A percentile compares a stretch with the other conserved stretches of the same genome.
These are phyloP conservation scores for Thumatha senex DNA, from an alignment of 2,888 invertebrate genomes.

Conservation along the genomic window DNA sequence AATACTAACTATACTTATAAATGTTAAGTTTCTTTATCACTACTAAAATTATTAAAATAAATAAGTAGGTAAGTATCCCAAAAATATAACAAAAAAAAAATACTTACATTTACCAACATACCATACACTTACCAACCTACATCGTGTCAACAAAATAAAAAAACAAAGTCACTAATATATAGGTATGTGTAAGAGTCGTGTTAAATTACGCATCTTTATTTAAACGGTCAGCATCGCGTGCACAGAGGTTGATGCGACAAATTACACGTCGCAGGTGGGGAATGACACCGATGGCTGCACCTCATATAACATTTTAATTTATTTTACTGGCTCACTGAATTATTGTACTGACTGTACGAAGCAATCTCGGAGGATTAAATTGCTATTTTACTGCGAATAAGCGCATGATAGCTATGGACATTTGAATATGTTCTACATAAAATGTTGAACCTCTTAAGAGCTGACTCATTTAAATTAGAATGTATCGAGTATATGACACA, in stretches of 20 bases:
- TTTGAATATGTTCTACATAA: conserved; percentile 8
- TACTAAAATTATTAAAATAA: no score
- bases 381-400: conserved; percentile 31
- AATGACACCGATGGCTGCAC: conserved; percentile 30
- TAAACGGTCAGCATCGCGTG: conserved; percentile 34
- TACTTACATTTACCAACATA: no score
- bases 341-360: conserved; percentile 28
- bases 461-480: not conserved
- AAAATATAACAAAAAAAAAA: no score
- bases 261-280: conserved; percentile 51
- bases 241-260: conserved; percentile 41
- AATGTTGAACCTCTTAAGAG: not conserved
- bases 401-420: conserved; percentile 14
- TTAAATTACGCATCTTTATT: conserved; percentile 25
- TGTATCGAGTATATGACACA: not conserved
- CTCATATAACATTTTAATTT: conserved; percentile 51
- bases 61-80: no score
- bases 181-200: conserved; percentile 5
- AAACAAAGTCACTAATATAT: not conserved
- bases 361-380: conserved; percentile 27
- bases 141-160: conserved; percentile 1
- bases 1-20: no score
- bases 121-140: no score
- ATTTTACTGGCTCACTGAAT: conserved; percentile 41
- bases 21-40: no score